Evolutionary conservation across 2,888 invertebrate species (phyloP).

Genomic region (Cosmorhoe ocellata): DNA sequence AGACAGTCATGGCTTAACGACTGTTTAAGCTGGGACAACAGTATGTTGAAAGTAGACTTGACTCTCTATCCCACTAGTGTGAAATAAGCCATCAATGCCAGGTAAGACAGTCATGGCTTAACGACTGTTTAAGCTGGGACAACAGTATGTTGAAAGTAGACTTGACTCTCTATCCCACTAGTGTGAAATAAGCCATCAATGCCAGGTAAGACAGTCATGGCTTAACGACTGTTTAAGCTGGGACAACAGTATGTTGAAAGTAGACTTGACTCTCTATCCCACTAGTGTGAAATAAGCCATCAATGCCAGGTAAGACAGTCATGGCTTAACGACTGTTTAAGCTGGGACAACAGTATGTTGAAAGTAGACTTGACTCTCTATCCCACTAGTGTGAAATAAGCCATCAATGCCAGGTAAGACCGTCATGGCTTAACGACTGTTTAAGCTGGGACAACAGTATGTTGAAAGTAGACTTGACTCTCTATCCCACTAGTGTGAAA

Average conservation of each 20-base stretch:
- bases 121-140: no score
- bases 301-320: slow-evolving; percentile 56
- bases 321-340: no score
- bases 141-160: no score
- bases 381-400: slow-evolving; percentile 75
- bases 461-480: no score
- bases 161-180: slow-evolving; percentile 57
- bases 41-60: no score
- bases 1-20: no score
- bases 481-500: slow-evolving; percentile 71
- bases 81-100: slow-evolving; percentile 71
- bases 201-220: slow-evolving; percentile 50
- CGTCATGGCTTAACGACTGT: no score
- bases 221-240: no score
- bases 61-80: slow-evolving; percentile 63
- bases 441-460: no score
- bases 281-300: slow-evolving; percentile 76
- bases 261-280: slow-evolving; percentile 47
- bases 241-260: no score
- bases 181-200: slow-evolving; percentile 72
- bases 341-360: no score
- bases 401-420: slow-evolving; percentile 65
- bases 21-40: no score
- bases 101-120: slow-evolving; percentile 42
- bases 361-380: slow-evolving; percentile 30